Evolutionary conservation across 1,140 invertebrate species (phyloP).

Genomic region (Neodiprion virginianus): DNA sequence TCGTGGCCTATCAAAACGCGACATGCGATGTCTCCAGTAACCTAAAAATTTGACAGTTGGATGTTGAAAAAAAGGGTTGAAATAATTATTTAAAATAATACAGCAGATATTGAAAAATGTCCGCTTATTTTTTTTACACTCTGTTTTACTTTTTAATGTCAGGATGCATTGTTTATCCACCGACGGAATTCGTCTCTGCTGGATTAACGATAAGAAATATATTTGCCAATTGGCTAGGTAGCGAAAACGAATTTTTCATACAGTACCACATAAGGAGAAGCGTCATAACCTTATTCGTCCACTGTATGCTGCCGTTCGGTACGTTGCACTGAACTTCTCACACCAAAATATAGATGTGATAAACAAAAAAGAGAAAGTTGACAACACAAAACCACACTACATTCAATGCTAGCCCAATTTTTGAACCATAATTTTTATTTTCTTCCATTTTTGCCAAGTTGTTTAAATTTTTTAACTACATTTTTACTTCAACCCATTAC

Average conservation of each 20-base stretch:
- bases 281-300: conserved; percentile 69
- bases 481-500: conserved; percentile 17
- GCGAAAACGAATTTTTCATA: conserved; percentile 73
- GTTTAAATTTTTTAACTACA: conserved; percentile 3
- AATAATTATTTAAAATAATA: too few relatives aligned
- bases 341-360: too few relatives aligned
- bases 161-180: conserved; percentile 76
- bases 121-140: conserved; percentile 63
- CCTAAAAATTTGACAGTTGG: too few relatives aligned
- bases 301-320: conserved; percentile 73
- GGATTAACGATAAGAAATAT: conserved; percentile 76
- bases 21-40: too few relatives aligned
- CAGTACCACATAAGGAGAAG: conserved; percentile 76
- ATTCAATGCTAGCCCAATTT: conserved; percentile 7
- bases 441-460: conserved; percentile 12
- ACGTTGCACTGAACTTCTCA: conserved; percentile 24
- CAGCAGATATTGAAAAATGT: neutral
- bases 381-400: neutral
- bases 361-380: too few relatives aligned
- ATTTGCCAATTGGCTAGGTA: conserved; percentile 70
- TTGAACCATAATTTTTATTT: neutral
- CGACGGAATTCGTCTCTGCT: conserved; percentile 75
- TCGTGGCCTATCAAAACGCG: too few relatives aligned
- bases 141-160: conserved; percentile 74
- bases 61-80: too few relatives aligned